Evolutionary conservation across 1,140 invertebrate genomes (phyloP), one percentile per base, ranked within the genome.

Genomic region (Hylaeus volcanicus): DNA sequence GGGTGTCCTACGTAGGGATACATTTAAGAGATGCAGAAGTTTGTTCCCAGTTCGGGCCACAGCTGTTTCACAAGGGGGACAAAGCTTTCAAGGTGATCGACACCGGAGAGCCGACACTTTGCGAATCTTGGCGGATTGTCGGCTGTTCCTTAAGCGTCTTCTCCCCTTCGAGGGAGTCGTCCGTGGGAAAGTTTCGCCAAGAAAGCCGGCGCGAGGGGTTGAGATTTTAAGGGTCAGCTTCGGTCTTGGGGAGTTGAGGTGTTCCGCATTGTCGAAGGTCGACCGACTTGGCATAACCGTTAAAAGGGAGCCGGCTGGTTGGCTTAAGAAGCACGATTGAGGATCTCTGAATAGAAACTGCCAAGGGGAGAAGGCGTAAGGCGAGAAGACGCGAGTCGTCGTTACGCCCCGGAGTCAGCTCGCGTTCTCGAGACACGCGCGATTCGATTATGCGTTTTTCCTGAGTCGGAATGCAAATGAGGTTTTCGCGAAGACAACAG

Each of bases 241-340:
- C 77, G 77, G 81, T 88, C 84, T 89, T 79, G 72, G 74, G 74
- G 81, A 77, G 73, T 61, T 72, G 63, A 73, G 73, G 63, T 68
- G 68, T 53, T 81, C 66, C 43, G 82, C 73, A 90, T 90, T 91
- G 90, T 91, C 84, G 82, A 84, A 87, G 89, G 85, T 91, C 85
- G 85, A 74, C 78, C 84, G 86, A 88, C 88, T 88, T 85, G 89
- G 86, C 80, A 77, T 89, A 89, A 91, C 91, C 89, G 91, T 91
- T 85, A 84, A 90, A 90, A 77, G 71, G 79, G 78, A 72, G 71
- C 77, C 76, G 80, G 74, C 77, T 75, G 68, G 69, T 74, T 72
- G 74, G 84, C 86, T 89, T 83, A 87, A 88, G 81, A 72, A 82
- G 75, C 80, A 84, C 77, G 83, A 81, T 83, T 58, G 71, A 53